Evolutionary conservation across 2,113 vertebrate genomes (phyloP).

Genomic region (Lucifuga dentata): DNA sequence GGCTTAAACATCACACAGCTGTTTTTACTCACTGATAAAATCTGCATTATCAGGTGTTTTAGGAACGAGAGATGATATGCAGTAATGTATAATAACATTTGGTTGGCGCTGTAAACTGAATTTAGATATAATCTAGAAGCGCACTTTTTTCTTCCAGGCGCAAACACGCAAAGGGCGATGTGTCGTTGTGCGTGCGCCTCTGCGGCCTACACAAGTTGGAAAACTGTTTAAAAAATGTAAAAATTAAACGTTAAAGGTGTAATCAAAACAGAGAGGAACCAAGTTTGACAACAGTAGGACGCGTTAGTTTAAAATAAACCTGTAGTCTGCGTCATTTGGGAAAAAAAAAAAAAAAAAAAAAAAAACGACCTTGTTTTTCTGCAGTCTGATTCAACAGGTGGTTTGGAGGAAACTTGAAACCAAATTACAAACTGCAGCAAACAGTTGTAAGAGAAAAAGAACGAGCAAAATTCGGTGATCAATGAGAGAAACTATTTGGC

Average conservation of each 20-base stretch:
- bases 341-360: too few species aligned
- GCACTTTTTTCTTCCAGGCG: conserved; percentile 11
- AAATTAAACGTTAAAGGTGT: too few species aligned
- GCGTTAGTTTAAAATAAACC: neutral
- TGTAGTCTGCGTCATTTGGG: neutral
- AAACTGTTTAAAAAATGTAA: too few species aligned
- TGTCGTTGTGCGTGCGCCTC: conserved; percentile 34
- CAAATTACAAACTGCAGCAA: conserved; percentile 11
- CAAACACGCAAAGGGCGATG: neutral
- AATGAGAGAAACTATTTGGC: conserved; percentile 22
- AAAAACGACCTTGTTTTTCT: conserved; percentile 4
- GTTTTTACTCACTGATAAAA: conserved; percentile 25
- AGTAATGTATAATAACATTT: neutral
- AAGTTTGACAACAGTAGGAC: neutral
- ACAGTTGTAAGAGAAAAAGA: neutral
- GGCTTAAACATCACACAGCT: conserved; percentile 7
- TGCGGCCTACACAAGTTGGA: neutral
- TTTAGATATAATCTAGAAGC: neutral
- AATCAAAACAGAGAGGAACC: neutral
- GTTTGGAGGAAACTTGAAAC: conserved; percentile 30
- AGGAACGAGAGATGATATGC: neutral
- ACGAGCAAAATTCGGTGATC: neutral
- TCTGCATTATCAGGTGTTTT: neutral
- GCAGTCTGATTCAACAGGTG: conserved; percentile 55
- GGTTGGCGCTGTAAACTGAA: neutral